phyloP scores from a whole-genome alignment of 2,888 invertebrate species.

The Lepidonotus clava region DNA sequence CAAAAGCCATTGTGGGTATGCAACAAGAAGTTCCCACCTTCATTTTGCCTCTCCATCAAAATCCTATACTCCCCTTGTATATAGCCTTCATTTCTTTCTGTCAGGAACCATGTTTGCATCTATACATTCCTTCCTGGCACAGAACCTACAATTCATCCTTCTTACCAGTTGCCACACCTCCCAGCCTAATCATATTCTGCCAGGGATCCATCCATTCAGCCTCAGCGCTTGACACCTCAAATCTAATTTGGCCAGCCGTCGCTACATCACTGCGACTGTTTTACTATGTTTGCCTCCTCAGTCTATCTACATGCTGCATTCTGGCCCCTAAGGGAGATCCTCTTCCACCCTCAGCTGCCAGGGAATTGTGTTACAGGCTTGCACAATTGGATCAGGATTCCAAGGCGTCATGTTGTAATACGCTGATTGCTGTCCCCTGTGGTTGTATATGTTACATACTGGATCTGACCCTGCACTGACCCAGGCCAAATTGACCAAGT shows the following conservation, averaged over 20 bases:
- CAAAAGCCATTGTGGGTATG: no score
- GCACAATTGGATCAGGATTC: not conserved
- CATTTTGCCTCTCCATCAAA: no score
- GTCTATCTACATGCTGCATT: not conserved
- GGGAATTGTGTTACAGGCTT: not conserved
- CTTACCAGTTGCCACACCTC: not conserved
- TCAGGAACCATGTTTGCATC: no score
- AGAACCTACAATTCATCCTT: not conserved
- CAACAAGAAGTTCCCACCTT: no score
- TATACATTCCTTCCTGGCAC: no score
- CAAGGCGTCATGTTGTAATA: not conserved
- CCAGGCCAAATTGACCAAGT: no score
- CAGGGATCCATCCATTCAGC: slow-evolving; percentile 15
- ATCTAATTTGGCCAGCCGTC: not conserved
- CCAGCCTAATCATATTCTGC: not conserved
- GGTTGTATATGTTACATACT: not conserved
- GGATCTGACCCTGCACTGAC: no score
- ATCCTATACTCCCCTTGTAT: no score
- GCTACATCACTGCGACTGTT: not conserved
- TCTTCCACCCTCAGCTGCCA: not conserved
- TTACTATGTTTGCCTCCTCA: not conserved
- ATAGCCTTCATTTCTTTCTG: no score
- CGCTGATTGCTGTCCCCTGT: no score
- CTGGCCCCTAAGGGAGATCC: not conserved
- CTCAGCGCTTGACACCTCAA: not conserved